A percentile compares a stretch with the other conserved stretches of the same genome.
phyloP scores from a whole-genome alignment of 2,797 vertebrate species.

The Muscicapa striata region DNA sequence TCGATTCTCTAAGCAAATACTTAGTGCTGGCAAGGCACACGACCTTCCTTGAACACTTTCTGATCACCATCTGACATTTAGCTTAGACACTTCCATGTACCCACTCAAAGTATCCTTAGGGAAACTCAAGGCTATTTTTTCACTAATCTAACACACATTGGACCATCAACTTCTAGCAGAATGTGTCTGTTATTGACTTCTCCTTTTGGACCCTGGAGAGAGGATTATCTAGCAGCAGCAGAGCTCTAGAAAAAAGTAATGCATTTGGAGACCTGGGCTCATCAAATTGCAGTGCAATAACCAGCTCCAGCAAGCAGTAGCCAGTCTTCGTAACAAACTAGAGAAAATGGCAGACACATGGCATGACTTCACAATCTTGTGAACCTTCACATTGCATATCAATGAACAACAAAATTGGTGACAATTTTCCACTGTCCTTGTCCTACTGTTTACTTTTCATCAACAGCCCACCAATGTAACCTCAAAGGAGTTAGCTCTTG shows the following conservation, averaged over 20 bases:
- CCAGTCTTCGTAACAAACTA: not conserved
- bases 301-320: not conserved
- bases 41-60: slow-evolving; percentile 12
- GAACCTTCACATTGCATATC: not conserved
- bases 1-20: slow-evolving; percentile 22
- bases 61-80: slow-evolving; percentile 38
- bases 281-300: not conserved
- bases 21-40: not conserved
- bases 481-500: not conserved
- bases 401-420: not conserved
- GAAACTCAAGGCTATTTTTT: slow-evolving; percentile 18
- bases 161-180: slow-evolving; percentile 21
- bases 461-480: not conserved
- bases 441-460: not conserved
- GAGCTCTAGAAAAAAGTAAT: not conserved
- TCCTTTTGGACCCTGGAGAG: not conserved
- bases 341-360: not conserved
- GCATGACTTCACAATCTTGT: not conserved
- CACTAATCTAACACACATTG: not conserved
- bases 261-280: not conserved
- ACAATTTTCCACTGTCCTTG: not conserved
- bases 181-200: not conserved
- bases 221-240: not conserved
- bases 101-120: not conserved
- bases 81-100: not conserved